Percentiles rank a stretch among this genome's conserved stretches.
These are phyloP conservation scores for Rhinichthys osculus DNA, from an alignment of 2,797 vertebrate genomes.

Conservation along the genomic window DNA sequence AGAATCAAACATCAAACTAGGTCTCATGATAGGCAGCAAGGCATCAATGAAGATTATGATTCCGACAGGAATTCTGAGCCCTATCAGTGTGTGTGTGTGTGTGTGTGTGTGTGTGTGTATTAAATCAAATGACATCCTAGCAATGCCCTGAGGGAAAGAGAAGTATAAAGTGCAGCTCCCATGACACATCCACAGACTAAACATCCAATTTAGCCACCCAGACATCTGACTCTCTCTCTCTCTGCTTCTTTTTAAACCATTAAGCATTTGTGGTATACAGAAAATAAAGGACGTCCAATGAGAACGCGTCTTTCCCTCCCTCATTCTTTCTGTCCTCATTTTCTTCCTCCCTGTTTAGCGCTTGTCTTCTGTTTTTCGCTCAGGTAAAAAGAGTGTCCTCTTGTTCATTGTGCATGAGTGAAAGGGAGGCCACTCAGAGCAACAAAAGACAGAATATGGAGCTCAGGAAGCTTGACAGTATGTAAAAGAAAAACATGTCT, in stretches of 20 bases:
- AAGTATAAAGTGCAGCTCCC: constrained; percentile 71
- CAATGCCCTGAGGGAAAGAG: constrained; percentile 69
- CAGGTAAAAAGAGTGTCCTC: constrained; percentile 82
- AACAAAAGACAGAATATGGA: constrained; percentile 80
- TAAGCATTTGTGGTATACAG: constrained; percentile 49
- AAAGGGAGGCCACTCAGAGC: constrained; percentile 71
- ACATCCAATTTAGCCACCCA: constrained; percentile 77
- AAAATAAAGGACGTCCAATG: constrained; percentile 49
- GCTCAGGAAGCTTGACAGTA: constrained; percentile 82
- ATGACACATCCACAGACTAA: constrained; percentile 81
- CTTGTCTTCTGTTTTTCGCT: constrained; percentile 62
- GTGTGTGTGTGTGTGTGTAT: constrained; percentile 13
- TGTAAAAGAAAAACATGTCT: constrained; percentile 74
- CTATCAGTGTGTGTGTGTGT: not conserved
- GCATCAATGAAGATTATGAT: constrained; percentile 40
- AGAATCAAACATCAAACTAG: not conserved
- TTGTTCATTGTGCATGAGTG: constrained; percentile 73
- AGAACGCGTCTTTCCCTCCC: constrained; percentile 53
- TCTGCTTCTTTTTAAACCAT: constrained; percentile 46
- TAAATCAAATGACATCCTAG: constrained; percentile 54
- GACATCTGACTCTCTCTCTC: constrained; percentile 73
- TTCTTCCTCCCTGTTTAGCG: constrained; percentile 57
- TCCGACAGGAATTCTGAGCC: constrained; percentile 29
- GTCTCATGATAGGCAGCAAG: not conserved
- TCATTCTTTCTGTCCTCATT: constrained; percentile 64